These are phyloP conservation scores for Acanthopleura granulata DNA, from an alignment of 2,888 invertebrate species.

Conservation along the genomic window DNA sequence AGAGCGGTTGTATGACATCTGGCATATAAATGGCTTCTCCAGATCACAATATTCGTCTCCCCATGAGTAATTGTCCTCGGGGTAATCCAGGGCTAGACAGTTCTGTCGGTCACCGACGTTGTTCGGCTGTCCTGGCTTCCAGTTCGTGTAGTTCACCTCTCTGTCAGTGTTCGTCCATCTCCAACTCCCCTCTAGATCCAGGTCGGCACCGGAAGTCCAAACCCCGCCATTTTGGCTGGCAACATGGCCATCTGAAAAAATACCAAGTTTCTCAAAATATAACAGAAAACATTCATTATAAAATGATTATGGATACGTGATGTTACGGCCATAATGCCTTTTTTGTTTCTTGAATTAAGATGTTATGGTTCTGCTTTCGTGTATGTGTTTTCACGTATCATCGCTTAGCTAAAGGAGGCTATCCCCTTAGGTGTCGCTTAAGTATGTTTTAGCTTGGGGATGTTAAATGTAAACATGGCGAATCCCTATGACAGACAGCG, in stretches of 20 bases:
- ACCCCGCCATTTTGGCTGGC: slow-evolving; percentile 38
- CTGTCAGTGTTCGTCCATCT: slow-evolving; percentile 45
- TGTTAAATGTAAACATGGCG: too few species aligned
- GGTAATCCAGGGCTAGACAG: slow-evolving; percentile 49
- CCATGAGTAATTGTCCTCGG: slow-evolving; percentile 41
- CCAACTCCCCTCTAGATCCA: slow-evolving; percentile 34
- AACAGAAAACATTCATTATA: too few species aligned
- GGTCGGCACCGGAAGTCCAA: slow-evolving; percentile 45
- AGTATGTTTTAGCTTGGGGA: too few species aligned
- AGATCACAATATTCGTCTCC: slow-evolving; percentile 47
- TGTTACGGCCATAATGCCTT: too few species aligned
- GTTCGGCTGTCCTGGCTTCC: slow-evolving; percentile 51
- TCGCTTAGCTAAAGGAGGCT: too few species aligned
- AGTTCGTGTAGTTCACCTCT: slow-evolving; percentile 38
- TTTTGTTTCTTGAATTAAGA: background rate
- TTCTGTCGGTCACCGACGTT: slow-evolving; percentile 48
- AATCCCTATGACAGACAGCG: too few species aligned
- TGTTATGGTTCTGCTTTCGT: background rate
- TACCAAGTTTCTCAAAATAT: background rate
- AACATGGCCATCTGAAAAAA: background rate
- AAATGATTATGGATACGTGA: too few species aligned
- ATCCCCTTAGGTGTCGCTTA: too few species aligned
- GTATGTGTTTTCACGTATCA: too few species aligned
- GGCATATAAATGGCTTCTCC: slow-evolving; percentile 50
- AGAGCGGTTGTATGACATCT: slow-evolving; percentile 24